phyloP scores from a whole-genome alignment of 2,113 vertebrate species.

The Gallinago jamesoni region DNA sequence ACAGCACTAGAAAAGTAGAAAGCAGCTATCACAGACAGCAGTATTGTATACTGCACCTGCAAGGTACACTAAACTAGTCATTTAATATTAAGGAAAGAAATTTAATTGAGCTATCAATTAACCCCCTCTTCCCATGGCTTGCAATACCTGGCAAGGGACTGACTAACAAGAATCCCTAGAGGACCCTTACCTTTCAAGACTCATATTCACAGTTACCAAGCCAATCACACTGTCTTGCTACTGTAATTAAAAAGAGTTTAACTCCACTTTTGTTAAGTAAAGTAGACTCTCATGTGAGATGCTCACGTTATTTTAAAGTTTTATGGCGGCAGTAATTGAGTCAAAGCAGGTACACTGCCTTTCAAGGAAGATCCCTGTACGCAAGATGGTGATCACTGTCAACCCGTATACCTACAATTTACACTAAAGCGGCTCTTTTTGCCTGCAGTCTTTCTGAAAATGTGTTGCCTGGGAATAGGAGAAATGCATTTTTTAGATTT shows the following conservation, averaged over 20 bases:
- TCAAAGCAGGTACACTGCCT: neutral
- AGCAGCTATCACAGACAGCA: neutral
- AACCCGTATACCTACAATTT: neutral
- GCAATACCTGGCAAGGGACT: neutral
- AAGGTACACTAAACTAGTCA: neutral
- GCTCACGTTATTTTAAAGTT: neutral
- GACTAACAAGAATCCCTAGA: neutral
- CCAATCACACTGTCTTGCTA: neutral
- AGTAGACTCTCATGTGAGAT: neutral
- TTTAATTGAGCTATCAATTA: conserved; percentile 21
- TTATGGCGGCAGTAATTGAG: conserved; percentile 4
- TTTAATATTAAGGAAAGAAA: neutral
- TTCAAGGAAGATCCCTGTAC: neutral
- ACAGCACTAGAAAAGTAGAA: neutral
- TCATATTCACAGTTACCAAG: neutral
- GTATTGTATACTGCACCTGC: neutral
- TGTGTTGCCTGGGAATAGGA: neutral
- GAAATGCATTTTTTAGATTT: neutral
- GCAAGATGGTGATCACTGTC: neutral
- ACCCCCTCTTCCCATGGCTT: neutral
- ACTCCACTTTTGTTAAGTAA: neutral
- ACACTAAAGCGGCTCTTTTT: neutral
- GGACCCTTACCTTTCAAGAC: neutral
- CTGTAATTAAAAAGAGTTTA: conserved; percentile 10
- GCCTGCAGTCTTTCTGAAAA: neutral